phyloP scores from a whole-genome alignment of 2,113 vertebrate species.

The human (Homo sapiens) region DNA sequence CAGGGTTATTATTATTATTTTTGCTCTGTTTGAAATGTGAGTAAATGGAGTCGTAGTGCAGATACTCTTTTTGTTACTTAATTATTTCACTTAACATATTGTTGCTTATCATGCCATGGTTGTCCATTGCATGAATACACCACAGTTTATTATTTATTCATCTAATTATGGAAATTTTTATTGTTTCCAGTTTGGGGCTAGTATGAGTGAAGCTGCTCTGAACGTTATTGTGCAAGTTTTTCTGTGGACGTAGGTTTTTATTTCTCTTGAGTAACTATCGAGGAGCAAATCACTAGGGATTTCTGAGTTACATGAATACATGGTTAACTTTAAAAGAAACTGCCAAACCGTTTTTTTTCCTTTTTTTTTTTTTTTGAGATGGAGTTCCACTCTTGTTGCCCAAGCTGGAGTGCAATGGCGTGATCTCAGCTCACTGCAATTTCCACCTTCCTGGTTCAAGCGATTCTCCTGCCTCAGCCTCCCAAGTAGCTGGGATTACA shows the following conservation, averaged over 20 bases:
- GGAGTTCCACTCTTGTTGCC: neutral
- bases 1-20: neutral
- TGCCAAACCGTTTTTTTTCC: neutral
- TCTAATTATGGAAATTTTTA: neutral
- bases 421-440: neutral
- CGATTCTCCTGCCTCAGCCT: neutral
- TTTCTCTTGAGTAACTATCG: neutral
- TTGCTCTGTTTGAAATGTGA: neutral
- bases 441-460: neutral
- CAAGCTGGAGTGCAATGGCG: neutral
- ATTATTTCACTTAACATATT: neutral
- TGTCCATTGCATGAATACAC: neutral
- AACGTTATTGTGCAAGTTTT: neutral
- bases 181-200: neutral
- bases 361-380: neutral
- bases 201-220: neutral
- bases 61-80: too few species aligned
- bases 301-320: neutral
- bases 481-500: neutral
- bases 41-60: neutral
- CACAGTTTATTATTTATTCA: neutral
- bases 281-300: neutral
- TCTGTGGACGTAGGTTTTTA: neutral
- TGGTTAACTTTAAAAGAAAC: neutral
- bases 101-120: neutral